Conservation (phyloP, 1,140 invertebrate genomes). For the Oscheius sp. region DNA sequence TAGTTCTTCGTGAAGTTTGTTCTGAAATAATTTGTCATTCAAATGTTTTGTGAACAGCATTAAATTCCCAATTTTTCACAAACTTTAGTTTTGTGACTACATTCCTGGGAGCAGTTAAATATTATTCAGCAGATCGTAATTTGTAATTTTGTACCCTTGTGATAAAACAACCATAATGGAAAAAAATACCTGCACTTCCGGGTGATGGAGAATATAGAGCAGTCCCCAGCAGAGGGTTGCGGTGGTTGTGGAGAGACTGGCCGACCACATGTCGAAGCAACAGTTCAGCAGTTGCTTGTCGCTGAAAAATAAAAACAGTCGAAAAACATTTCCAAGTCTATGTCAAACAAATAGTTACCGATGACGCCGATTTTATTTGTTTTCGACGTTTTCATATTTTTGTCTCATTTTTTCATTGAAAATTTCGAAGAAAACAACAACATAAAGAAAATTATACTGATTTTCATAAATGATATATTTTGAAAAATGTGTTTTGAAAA, state of each 20-base stretch:
- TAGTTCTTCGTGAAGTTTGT: conserved; percentile 61
- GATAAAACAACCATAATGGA: background rate
- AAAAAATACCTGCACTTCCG: conserved; percentile 43
- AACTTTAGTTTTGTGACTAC: background rate
- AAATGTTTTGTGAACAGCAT: background rate
- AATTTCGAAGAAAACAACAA: background rate
- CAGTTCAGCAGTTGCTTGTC: conserved; percentile 23
- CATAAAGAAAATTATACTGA: too few relatives aligned
- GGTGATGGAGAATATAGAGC: conserved; percentile 61
- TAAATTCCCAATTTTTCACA: background rate
- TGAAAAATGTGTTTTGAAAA: too few relatives aligned
- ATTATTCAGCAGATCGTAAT: background rate
- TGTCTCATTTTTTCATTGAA: background rate
- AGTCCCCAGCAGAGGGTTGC: conserved; percentile 62
- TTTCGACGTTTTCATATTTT: too few relatives aligned
- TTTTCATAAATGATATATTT: too few relatives aligned
- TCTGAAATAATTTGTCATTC: conserved; percentile 60
- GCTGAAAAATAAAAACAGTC: too few relatives aligned
- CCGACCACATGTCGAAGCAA: conserved; percentile 57
- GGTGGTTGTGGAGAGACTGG: conserved; percentile 62
- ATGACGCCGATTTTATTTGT: too few relatives aligned
- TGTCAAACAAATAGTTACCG: too few relatives aligned
- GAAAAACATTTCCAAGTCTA: too few relatives aligned
- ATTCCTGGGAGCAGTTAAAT: background rate
- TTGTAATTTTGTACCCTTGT: background rate